A percentile compares a stretch with the other conserved stretches of the same genome.
phyloP scores from a whole-genome alignment of 2,888 invertebrate species.

The Empis livida region DNA sequence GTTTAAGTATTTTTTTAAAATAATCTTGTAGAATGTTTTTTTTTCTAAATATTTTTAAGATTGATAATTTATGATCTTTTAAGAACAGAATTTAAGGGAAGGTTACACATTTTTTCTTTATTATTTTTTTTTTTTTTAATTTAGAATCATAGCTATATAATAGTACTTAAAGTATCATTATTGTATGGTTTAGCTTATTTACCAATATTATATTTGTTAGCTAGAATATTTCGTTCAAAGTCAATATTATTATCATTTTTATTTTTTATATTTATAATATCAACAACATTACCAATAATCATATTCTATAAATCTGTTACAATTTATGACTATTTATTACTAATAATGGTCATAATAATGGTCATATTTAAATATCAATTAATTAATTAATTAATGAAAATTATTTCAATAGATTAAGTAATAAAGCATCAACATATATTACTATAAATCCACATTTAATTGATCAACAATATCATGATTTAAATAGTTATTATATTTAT shows the following conservation, averaged over 20 bases:
- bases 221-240: slow-evolving; percentile 27
- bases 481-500: not conserved
- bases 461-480: slow-evolving; percentile 10
- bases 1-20: no score
- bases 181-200: slow-evolving; percentile 49
- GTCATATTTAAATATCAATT: slow-evolving; percentile 32
- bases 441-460: slow-evolving; percentile 2
- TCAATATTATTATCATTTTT: slow-evolving; percentile 31
- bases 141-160: no score
- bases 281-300: slow-evolving; percentile 28
- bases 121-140: no score
- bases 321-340: slow-evolving; percentile 21
- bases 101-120: no score
- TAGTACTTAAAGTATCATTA: no score
- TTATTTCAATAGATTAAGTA: slow-evolving; percentile 17
- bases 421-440: slow-evolving; percentile 1
- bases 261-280: slow-evolving; percentile 30
- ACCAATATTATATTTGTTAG: slow-evolving; percentile 48
- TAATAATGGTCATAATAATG: slow-evolving; percentile 25
- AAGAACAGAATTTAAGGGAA: no score
- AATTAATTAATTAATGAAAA: slow-evolving; percentile 29
- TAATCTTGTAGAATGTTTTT: no score
- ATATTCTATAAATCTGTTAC: slow-evolving; percentile 28
- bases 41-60: no score
- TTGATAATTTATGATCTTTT: no score